Evolutionary conservation across 2,888 invertebrate genomes (phyloP).

Genomic region (Ornithoptera priamus): DNA sequence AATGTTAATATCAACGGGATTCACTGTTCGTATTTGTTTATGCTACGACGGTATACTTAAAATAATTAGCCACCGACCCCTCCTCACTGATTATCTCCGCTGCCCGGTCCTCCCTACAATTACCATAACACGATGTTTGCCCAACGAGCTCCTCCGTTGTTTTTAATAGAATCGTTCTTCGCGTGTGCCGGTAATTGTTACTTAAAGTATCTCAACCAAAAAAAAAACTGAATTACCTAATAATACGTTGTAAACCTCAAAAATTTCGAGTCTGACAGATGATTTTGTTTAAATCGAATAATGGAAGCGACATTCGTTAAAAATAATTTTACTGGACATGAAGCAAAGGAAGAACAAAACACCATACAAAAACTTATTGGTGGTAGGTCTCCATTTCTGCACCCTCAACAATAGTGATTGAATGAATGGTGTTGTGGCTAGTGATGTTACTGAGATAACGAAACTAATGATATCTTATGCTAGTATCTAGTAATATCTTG

Average conservation of each 20-base stretch:
- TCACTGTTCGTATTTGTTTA: conserved; percentile 23
- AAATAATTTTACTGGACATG: neutral
- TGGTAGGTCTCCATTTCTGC: no score
- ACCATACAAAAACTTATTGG: no score
- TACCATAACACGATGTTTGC: conserved; percentile 62
- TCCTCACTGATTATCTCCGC: conserved; percentile 18
- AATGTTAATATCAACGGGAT: conserved; percentile 11
- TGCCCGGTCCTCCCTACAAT: conserved; percentile 44
- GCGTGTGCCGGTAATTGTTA: conserved; percentile 22
- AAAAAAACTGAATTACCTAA: conserved; percentile 12
- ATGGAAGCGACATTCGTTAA: neutral
- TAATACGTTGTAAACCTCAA: conserved; percentile 8
- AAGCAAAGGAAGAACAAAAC: neutral
- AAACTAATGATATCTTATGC: no score
- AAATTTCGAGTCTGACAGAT: neutral
- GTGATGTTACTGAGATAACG: no score
- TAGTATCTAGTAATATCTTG: no score
- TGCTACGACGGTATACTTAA: conserved; percentile 21
- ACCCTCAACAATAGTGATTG: no score
- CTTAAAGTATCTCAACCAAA: conserved; percentile 4
- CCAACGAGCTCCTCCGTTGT: conserved; percentile 51
- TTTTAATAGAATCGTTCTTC: conserved; percentile 43
- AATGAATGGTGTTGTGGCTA: no score
- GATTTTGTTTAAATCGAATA: neutral
- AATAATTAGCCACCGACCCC: conserved; percentile 25